These are phyloP conservation scores for Drosophila tripunctata DNA, from an alignment of 2,888 invertebrate genomes.

Conservation along the genomic window DNA sequence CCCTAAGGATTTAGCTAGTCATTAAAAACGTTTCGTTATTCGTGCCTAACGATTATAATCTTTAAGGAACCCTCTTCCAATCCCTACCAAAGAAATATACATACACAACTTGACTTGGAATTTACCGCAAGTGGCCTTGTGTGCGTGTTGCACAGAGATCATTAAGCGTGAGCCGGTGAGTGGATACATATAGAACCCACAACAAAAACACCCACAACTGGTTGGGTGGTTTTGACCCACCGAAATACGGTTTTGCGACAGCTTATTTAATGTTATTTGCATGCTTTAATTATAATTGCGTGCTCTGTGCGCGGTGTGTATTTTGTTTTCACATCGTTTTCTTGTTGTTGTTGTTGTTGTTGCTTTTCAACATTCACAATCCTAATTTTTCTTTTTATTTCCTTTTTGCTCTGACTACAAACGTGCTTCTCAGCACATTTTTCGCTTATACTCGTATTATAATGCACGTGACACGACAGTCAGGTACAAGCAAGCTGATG, in stretches of 20 bases:
- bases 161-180: conserved; percentile 15
- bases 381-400: conserved; percentile 39
- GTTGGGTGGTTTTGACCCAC: conserved; percentile 11
- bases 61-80: no score
- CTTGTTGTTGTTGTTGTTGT: neutral
- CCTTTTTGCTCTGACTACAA: conserved; percentile 18
- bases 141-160: conserved; percentile 34
- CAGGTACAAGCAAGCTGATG: conserved; percentile 25
- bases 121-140: conserved; percentile 33
- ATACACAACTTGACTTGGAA: conserved; percentile 12
- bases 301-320: conserved; percentile 15
- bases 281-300: conserved; percentile 47
- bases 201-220: neutral
- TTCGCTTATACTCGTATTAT: conserved; percentile 36
- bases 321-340: conserved; percentile 6
- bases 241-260: conserved; percentile 24
- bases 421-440: conserved; percentile 42
- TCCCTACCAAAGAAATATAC: neutral
- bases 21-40: conserved; percentile 25
- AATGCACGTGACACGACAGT: conserved; percentile 36
- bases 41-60: conserved; percentile 26
- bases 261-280: conserved; percentile 50
- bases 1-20: conserved; percentile 21
- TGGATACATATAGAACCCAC: neutral
- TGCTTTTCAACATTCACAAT: conserved; percentile 8